Conservation (phyloP, 2,797 vertebrate genomes). For the Gymnocypris eckloni region DNA sequence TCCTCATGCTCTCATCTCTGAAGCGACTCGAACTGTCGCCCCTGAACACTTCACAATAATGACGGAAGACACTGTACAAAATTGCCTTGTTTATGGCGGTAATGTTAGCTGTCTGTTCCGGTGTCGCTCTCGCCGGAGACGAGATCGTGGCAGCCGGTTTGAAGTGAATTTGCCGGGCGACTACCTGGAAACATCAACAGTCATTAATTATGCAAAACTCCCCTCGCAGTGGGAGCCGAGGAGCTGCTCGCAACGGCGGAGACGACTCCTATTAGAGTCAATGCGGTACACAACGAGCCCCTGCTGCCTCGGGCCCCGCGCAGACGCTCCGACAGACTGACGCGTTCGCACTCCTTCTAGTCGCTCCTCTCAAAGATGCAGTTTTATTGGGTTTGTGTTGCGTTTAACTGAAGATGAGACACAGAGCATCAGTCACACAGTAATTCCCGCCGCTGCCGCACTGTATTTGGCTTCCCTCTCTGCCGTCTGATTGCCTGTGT, state of each 20-base stretch:
- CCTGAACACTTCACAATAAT: slow-evolving; percentile 75
- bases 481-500: slow-evolving; percentile 60
- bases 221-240: slow-evolving; percentile 70
- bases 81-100: slow-evolving; percentile 82
- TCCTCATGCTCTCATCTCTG: slow-evolving; percentile 60
- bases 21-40: slow-evolving; percentile 74
- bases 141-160: slow-evolving; percentile 71
- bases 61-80: slow-evolving; percentile 82
- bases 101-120: slow-evolving; percentile 82
- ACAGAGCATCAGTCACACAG: slow-evolving; percentile 65
- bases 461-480: slow-evolving; percentile 70
- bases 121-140: slow-evolving; percentile 74
- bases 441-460: slow-evolving; percentile 67
- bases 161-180: slow-evolving; percentile 80
- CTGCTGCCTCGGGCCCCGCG: slow-evolving; percentile 69
- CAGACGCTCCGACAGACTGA: slow-evolving; percentile 43
- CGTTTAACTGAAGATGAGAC: slow-evolving; percentile 68
- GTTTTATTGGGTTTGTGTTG: slow-evolving; percentile 69
- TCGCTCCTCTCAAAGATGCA: slow-evolving; percentile 57
- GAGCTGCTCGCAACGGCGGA: slow-evolving; percentile 71
- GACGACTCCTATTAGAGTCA: slow-evolving; percentile 78
- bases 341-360: not conserved
- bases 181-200: slow-evolving; percentile 86
- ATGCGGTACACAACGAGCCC: slow-evolving; percentile 75
- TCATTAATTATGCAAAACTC: slow-evolving; percentile 87